phyloP scores from a whole-genome alignment of 2,113 vertebrate species.

The Spilogale gracilis region DNA sequence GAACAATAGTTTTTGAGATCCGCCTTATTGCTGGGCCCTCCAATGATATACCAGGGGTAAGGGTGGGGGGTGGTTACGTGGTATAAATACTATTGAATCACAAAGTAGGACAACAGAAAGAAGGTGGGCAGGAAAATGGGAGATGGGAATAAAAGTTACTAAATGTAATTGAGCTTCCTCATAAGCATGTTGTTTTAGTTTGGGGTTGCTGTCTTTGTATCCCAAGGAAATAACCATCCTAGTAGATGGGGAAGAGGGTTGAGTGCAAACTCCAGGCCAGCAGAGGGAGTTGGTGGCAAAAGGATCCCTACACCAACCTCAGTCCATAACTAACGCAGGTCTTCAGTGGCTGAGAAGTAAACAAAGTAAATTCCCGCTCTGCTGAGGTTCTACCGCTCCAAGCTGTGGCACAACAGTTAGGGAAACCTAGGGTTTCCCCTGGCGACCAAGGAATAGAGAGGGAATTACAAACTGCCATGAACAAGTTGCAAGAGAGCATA shows the following conservation, averaged over 20 bases:
- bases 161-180: neutral
- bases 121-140: neutral
- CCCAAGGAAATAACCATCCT: neutral
- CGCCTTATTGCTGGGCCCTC: neutral
- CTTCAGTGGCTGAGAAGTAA: neutral
- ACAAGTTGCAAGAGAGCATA: neutral
- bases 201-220: slow-evolving; percentile 35
- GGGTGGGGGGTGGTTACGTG: accelerated
- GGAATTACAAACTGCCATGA: neutral
- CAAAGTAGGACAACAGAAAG: neutral
- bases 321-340: neutral
- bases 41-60: neutral
- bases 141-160: neutral
- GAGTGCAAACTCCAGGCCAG: slow-evolving; percentile 50
- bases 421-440: neutral
- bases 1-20: neutral
- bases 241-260: neutral
- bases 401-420: neutral
- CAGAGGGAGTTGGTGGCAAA: slow-evolving; percentile 70
- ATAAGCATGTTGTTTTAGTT: slow-evolving; percentile 34
- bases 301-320: neutral
- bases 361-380: slow-evolving; percentile 37
- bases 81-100: neutral
- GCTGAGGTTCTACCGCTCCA: slow-evolving; percentile 1
- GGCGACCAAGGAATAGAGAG: neutral